phyloP scores from a whole-genome alignment of 2,113 vertebrate species.

The cat (Felis catus) region F.catus_Fca126_mat1.0 CM031418.1:120249501-120250000 shows the following conservation, averaged over 20 bases:
- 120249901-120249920: not conserved
- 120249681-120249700: not conserved
- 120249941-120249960: not conserved
- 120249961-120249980: not conserved
- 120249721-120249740: not conserved
- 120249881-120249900: not conserved
- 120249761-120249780: not conserved
- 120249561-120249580: not conserved
- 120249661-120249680: not conserved
- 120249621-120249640: not conserved
- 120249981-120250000: not conserved
- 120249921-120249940: not conserved
- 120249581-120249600: not conserved
- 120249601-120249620: not conserved
- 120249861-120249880: not conserved
- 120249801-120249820: not conserved
- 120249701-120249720: not conserved
- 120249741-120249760: not conserved
- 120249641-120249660: not conserved
- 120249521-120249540: not conserved
- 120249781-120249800: not conserved
- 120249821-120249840: not conserved
- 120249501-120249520: not conserved
- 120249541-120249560: not conserved
- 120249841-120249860: not conserved